phyloP scores from a whole-genome alignment of 2,888 invertebrate genomes.

The Oscheius sp. region DNA sequence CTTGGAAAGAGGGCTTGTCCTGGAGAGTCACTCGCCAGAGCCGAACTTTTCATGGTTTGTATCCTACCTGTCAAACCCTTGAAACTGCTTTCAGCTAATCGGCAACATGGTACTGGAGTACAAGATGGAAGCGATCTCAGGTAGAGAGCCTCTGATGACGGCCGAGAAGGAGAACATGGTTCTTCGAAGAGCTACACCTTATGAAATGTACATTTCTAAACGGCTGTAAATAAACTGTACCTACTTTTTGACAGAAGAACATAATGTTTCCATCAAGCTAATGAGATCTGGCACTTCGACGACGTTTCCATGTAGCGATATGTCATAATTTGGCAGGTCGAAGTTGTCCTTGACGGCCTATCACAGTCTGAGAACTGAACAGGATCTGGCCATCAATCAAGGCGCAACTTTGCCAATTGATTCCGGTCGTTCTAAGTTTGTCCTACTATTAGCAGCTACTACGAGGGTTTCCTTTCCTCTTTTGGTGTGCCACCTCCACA shows the following conservation, averaged over 20 bases:
- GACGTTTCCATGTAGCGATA: constrained; percentile 24
- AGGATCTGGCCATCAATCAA: constrained; percentile 31
- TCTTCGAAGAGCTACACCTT: constrained; percentile 8
- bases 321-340: constrained; percentile 22
- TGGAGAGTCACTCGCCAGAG: constrained; percentile 22
- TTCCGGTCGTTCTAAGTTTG: constrained; percentile 13
- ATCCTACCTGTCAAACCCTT: not conserved
- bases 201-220: not conserved
- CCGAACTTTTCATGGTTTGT: constrained; percentile 18
- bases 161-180: constrained; percentile 5
- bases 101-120: constrained; percentile 18
- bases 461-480: not conserved
- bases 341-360: constrained; percentile 32
- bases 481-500: not conserved
- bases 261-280: too few relatives aligned
- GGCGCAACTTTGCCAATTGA: constrained; percentile 32
- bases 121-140: constrained; percentile 3
- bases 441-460: not conserved
- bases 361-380: constrained; percentile 22
- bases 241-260: too few relatives aligned
- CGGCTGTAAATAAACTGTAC: not conserved
- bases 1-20: constrained; percentile 17
- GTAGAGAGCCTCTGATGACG: constrained; percentile 2
- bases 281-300: too few relatives aligned
- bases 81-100: not conserved